Evolutionary conservation across 1,140 invertebrate species (phyloP).

Genomic region (Tyrophagus putrescentiae): DNA sequence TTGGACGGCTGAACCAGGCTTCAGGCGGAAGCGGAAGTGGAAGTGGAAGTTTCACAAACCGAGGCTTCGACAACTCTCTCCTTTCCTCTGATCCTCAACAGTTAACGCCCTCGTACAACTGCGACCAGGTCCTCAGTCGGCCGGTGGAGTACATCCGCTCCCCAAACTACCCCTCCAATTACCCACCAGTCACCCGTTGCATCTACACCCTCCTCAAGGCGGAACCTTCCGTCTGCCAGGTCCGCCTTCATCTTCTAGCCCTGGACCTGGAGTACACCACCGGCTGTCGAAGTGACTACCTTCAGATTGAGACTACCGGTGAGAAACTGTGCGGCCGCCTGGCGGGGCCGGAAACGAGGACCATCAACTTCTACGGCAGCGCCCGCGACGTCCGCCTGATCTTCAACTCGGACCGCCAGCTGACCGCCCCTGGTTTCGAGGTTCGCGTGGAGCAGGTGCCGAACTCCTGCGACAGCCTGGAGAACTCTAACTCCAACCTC

Average conservation of each 20-base stretch:
- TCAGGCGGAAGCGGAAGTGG: too few species aligned
- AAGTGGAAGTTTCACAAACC: too few species aligned
- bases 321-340: constrained; percentile 24
- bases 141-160: constrained; percentile 21
- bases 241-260: constrained; percentile 24
- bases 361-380: constrained; percentile 18
- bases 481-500: too few species aligned
- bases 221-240: constrained; percentile 22
- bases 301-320: constrained; percentile 24
- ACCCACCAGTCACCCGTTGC: constrained; percentile 23
- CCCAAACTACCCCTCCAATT: constrained; percentile 25
- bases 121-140: constrained; percentile 21
- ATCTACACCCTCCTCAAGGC: constrained; percentile 21
- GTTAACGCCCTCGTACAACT: constrained; percentile 14
- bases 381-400: constrained; percentile 23
- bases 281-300: constrained; percentile 24
- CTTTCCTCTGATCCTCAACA: not conserved
- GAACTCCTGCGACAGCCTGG: constrained; percentile 25
- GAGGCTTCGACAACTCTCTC: not conserved
- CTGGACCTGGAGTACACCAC: constrained; percentile 25
- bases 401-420: constrained; percentile 27
- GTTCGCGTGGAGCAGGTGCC: constrained; percentile 25
- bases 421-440: constrained; percentile 26
- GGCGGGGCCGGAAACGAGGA: constrained; percentile 11
- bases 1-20: too few species aligned